Conservation (phyloP, 1,140 invertebrate species). For the Hylaeus anthracinus region DNA sequence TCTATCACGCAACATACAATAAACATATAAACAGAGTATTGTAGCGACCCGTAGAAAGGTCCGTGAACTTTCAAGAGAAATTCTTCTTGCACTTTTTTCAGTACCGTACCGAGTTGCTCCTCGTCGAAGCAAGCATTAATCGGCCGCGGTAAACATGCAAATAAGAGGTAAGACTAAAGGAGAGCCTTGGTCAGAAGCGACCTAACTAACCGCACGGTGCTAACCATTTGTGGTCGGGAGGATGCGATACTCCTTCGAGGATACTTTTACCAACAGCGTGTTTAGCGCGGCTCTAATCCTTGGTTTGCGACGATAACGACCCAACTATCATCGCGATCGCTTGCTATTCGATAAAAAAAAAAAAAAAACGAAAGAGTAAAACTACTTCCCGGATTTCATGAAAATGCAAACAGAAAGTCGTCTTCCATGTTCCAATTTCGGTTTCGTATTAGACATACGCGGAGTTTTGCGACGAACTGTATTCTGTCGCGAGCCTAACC, state of each 20-base stretch:
- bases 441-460: no score
- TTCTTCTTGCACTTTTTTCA: no score
- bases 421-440: no score
- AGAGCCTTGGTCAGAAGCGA: not conserved
- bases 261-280: slow-evolving; percentile 6
- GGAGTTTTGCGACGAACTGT: not conserved
- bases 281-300: not conserved
- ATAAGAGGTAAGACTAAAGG: not conserved
- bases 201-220: slow-evolving; percentile 35
- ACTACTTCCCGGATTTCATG: no score
- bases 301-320: not conserved
- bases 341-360: not conserved
- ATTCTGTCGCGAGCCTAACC: not conserved
- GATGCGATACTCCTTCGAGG: slow-evolving; percentile 8
- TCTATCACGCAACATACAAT: no score
- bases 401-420: no score
- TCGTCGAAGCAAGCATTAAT: slow-evolving; percentile 3
- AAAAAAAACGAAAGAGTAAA: no score
- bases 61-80: no score
- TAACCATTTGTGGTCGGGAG: slow-evolving; percentile 37
- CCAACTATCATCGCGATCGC: not conserved
- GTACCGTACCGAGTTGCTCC: not conserved
- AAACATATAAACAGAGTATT: no score
- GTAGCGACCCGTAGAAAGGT: no score
- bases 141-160: not conserved